Evolutionary conservation across 2,888 invertebrate genomes (phyloP), one percentile per base, ranked within the genome.

Genomic region (Agriopis aurantiaria): DNA sequence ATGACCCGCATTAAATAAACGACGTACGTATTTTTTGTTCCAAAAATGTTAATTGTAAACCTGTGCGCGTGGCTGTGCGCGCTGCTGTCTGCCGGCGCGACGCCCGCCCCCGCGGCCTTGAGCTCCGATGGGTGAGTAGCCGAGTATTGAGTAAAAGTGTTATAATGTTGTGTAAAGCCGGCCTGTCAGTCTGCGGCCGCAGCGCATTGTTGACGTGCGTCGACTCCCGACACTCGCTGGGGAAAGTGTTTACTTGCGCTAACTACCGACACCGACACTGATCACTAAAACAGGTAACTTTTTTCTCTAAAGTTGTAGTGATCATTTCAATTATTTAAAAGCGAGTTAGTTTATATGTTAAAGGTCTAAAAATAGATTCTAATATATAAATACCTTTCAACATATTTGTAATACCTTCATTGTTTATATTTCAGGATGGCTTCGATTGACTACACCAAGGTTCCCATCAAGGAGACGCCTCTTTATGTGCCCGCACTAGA

Each of bases 401-500:
- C 4, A 3, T 33, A 33, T 33, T 33, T 33, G 23, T 33, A 3
- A 33, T 33, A 33, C 33, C 33, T 14, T 43, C 45, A 43, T 62
- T 51, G 33, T 23, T 12, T 48, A 10, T 63, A 52, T 80, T 82
- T 4, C 82, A 92, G 91, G 73, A 93, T 93, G 93, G 76, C 89
- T 67, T 85, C 91, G 0, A 76, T 93, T n/a, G 91, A 92, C 72
- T 93, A 86, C 74, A 70, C 76, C 8, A 81, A 83, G 60, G 88
- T 95, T 71, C 84, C 91, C 3, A 91, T 95, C 73, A 92, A 93
- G 81, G 95, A 95, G 83, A 96, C 96, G 84, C 78, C 92, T n/a
- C 89, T 96, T 43, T 86, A 94, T 84, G 91, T 92, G 67, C 97
- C 97, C 12, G 86, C 95, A 0, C 87, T 97, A 49, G 91, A 95